These are phyloP conservation scores for Poecile atricapillus DNA, from an alignment of 2,113 vertebrate species.

Conservation along the genomic window DNA sequence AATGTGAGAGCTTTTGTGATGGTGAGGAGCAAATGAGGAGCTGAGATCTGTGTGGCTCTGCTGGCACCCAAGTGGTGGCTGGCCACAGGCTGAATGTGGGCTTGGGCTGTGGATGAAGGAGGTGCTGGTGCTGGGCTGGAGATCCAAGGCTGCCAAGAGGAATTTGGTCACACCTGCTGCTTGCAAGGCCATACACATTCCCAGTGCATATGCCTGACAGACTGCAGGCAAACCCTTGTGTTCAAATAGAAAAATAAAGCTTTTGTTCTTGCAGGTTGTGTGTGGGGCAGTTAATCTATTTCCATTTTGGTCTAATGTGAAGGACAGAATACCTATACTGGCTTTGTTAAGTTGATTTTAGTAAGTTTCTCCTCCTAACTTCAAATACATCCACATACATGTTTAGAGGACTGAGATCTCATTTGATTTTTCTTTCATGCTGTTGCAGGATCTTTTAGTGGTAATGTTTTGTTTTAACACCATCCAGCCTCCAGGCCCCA, in stretches of 20 bases:
- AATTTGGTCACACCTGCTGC: neutral
- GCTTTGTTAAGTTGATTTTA: neutral
- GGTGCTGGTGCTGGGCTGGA: neutral
- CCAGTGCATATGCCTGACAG: rapidly evolving
- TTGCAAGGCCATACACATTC: neutral
- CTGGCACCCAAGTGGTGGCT: rapidly evolving
- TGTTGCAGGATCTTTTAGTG: neutral
- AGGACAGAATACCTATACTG: neutral
- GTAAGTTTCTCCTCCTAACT: neutral
- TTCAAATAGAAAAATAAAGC: neutral
- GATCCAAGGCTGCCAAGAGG: rapidly evolving
- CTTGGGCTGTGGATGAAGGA: neutral
- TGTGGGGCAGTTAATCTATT: neutral
- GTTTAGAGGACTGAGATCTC: neutral
- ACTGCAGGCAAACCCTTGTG: neutral
- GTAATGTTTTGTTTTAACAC: neutral
- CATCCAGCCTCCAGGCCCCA: neutral
- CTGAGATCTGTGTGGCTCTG: neutral
- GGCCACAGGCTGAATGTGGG: neutral
- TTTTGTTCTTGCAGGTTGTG: rapidly evolving
- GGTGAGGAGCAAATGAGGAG: neutral
- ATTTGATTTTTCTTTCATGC: neutral
- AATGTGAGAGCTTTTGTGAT: neutral
- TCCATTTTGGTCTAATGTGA: neutral
- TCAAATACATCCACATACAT: neutral